Base-by-base conservation (phyloP, 2,797 vertebrate genomes). In the Mormyrus hasselquistii region DNA sequence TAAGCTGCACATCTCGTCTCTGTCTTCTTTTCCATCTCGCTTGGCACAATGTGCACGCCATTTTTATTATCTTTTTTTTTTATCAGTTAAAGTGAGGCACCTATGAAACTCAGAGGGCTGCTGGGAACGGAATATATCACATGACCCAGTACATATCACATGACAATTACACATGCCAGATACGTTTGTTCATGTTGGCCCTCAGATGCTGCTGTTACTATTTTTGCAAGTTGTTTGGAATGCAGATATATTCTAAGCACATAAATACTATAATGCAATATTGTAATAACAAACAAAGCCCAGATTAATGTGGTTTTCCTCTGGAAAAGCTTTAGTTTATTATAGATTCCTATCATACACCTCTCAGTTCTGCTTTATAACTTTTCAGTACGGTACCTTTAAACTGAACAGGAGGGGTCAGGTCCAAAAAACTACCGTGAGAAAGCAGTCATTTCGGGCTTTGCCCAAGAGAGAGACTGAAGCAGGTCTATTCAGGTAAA, bases 201-300 rank as follows among this genome's bases (percentile, higher is more conserved):
- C 73, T n/a, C 38, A 44, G 34, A 41, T 3, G 16, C 19, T 44
- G 16, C 16, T 44, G 73, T 79, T 79, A 19, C 73, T 79, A 79
- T 79, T 79, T n/a, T 79, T 79, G 14, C 41, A 79, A 79, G 41
- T 29, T 12, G 41, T 41, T 41, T 79, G 73, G 38, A 79, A 79
- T 44, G 14, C 7, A 44, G 73, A 29, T 79, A 52, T 90, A 90
- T 87, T 79, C 73, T 79, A 79, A 79, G 73, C 73, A n/a, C 73
- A 79, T 44, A 79, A 79, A 79, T 79, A n/a, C 73, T 38, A 79
- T 44, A 41, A 79, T 79, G 73, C 16, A n/a, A 79, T 44, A 44
- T 79, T 44, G 38, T 19, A 79, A 41, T 79, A 79, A n/a, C 73
- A 44, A 44, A 44, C 73, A 79, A 79, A 79, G 41, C 19, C 8